Base-by-base conservation (phyloP, 2,888 invertebrate genomes). In the Epinotia nisella region DNA sequence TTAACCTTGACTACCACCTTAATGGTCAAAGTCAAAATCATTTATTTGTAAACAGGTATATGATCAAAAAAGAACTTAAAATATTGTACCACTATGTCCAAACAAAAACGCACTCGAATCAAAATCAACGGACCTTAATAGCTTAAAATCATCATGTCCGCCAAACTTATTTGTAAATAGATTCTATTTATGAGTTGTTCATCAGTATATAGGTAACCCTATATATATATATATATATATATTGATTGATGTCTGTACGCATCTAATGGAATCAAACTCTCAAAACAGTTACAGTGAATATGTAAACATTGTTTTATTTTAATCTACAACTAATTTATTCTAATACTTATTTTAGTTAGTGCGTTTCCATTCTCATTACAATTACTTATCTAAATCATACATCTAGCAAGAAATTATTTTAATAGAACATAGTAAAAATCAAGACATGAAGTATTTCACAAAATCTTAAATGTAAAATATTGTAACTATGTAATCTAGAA, bases 311-410 rank as follows among this genome's bases (percentile, higher is more conserved):
- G 13, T 24, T 62, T 51, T 24, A 39, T 66, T 45, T 21, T 49
- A 49, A 21, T 29, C 35, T 21, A 66, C 11, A 24, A 41, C 15
- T 15, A 17, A 1, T 49, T 24, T 64, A 5, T 10, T 9, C 17
- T 7, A 24, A 5, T 21, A 35, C 39, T 41, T 56, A 66, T 9
- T 55, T 19, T 66, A 66, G 39, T 66, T 66, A 66, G 66, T 66
- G 66, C 66, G 66, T 21, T 66, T 65, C 2, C 21, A 21, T 66
- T 55, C 17, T 66, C 21, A 19, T 41, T 66, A 66, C 66, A 21
- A 41, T 55, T 66, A 55, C 19, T 24, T 3, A 15, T 24, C 24
- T 55, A 56, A 17, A 49, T 29, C 24, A 29, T 49, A 65, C 17
- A 49, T 51, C 10, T 39, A 19, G 15, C 19, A 65, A 61, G 19